Conservation (phyloP, 2,888 invertebrate species). For the Minunthozetes semirufus region DNA sequence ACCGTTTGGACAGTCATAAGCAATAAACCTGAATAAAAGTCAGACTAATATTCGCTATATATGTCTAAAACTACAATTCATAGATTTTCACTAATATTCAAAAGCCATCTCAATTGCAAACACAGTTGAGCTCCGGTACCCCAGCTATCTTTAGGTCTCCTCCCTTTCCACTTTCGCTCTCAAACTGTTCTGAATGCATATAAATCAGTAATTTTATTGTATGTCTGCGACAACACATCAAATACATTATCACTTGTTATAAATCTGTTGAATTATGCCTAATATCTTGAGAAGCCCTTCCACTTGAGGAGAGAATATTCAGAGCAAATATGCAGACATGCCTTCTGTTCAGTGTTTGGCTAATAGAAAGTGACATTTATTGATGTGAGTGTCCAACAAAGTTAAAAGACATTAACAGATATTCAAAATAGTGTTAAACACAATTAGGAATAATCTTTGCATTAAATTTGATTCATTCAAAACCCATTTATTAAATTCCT, state of each 20-base stretch:
- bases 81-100: no score
- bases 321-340: background rate
- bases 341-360: background rate
- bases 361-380: constrained; percentile 10
- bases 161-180: background rate
- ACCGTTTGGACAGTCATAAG: background rate
- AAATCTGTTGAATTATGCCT: background rate
- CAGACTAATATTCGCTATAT: background rate
- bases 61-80: background rate
- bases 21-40: constrained; percentile 16
- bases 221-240: background rate
- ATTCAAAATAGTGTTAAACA: background rate
- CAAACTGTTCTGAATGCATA: background rate
- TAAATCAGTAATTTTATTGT: background rate
- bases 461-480: background rate
- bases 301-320: background rate
- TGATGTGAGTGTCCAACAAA: background rate
- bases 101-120: no score
- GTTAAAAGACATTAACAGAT: background rate
- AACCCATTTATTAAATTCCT: no score
- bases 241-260: constrained; percentile 8
- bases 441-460: background rate
- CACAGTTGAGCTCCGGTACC: no score
- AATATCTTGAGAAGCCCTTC: background rate
- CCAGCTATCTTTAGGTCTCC: background rate